Conservation (phyloP, 2,113 vertebrate genomes). For the Scophthalmus maximus region DNA sequence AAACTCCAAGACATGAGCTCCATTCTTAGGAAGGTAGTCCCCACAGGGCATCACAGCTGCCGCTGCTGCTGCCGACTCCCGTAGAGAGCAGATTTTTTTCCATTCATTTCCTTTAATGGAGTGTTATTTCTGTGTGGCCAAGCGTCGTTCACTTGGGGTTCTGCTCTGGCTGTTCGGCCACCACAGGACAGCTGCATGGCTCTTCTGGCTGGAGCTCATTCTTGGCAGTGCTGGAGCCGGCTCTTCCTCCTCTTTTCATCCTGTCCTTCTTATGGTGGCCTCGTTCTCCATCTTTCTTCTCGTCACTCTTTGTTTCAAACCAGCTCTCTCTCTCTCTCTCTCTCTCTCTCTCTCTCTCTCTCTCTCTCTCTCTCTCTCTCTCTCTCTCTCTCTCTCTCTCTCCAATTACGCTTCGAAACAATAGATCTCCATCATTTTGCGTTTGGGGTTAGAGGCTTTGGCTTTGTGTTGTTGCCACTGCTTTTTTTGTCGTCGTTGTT, state of each 20-base stretch:
- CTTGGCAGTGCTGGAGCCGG: constrained; percentile 62
- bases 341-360: neutral
- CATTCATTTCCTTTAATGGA: constrained; percentile 54
- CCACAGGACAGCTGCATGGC: constrained; percentile 75
- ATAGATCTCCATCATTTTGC: constrained; percentile 63
- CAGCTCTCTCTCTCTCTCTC: constrained; percentile 30
- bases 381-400: constrained; percentile 18
- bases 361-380: neutral
- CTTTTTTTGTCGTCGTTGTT: constrained; percentile 53
- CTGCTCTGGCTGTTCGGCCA: constrained; percentile 63
- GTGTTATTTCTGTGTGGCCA: constrained; percentile 70
- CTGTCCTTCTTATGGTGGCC: constrained; percentile 66
- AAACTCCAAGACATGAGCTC: constrained; percentile 98
- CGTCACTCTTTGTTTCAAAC: constrained; percentile 54
- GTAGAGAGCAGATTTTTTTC: constrained; percentile 60
- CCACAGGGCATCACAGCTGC: constrained; percentile 90
- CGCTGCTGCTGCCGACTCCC: constrained; percentile 58
- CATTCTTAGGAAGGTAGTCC: constrained; percentile 99
- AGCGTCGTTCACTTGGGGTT: constrained; percentile 56
- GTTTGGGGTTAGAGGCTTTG: constrained; percentile 68
- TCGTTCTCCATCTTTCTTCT: constrained; percentile 52
- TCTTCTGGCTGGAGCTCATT: constrained; percentile 71
- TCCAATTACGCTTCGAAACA: constrained; percentile 42
- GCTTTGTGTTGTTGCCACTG: constrained; percentile 58
- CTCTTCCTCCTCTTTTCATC: constrained; percentile 66